phyloP scores from a whole-genome alignment of 1,140 invertebrate species.

The Asbolus verrucosus region DNA sequence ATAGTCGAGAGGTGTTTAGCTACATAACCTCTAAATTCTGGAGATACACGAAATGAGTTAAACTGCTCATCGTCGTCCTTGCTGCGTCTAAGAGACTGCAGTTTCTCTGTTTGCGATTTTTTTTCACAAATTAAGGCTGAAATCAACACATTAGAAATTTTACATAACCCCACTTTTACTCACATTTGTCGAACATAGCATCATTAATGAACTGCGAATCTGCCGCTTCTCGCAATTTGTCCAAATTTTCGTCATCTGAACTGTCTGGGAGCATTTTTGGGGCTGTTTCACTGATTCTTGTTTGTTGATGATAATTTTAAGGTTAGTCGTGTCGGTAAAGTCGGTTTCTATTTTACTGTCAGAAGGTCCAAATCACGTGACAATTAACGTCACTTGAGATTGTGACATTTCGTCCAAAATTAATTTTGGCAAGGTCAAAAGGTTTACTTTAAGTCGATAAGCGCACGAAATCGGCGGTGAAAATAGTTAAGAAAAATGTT shows the following conservation, averaged over 20 bases:
- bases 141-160: constrained; percentile 3
- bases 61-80: constrained; percentile 56
- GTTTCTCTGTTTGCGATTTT: constrained; percentile 10
- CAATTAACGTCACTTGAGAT: constrained; percentile 10
- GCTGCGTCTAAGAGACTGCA: constrained; percentile 47
- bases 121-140: constrained; percentile 6
- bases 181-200: constrained; percentile 47
- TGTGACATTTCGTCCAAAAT: constrained; percentile 4
- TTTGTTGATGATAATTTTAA: too few species aligned
- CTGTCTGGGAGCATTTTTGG: constrained; percentile 53
- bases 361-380: too few species aligned
- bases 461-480: background rate
- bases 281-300: too few species aligned
- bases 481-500: constrained; percentile 65
- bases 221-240: constrained; percentile 53
- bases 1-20: constrained; percentile 53
- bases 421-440: constrained; percentile 42
- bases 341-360: background rate
- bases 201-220: constrained; percentile 53
- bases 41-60: constrained; percentile 55
- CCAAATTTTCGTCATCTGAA: constrained; percentile 54
- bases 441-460: constrained; percentile 38
- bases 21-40: constrained; percentile 57
- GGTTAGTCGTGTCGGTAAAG: constrained; percentile 17
- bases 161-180: constrained; percentile 7